Percentiles rank a stretch among this genome's conserved stretches.
phyloP scores from a whole-genome alignment of 2,113 vertebrate species.

The Cygnus atratus region DNA sequence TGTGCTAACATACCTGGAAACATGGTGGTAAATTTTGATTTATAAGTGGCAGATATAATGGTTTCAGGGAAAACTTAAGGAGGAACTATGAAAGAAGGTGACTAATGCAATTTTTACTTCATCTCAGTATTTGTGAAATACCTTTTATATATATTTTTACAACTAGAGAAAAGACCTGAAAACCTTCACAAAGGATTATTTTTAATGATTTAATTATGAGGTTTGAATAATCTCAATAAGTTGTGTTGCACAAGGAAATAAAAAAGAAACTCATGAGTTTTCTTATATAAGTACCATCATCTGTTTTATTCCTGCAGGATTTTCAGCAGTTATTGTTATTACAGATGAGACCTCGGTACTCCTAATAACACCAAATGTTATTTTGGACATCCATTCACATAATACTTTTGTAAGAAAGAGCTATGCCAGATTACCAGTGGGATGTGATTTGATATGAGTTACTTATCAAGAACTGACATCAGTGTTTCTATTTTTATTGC shows the following conservation, averaged over 20 bases:
- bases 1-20: background rate
- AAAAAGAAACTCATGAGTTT: background rate
- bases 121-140: background rate
- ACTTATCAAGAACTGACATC: constrained; percentile 56
- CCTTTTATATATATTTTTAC: background rate
- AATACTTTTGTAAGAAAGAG: constrained; percentile 70
- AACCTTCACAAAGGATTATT: background rate
- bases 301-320: constrained; percentile 49
- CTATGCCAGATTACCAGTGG: constrained; percentile 28
- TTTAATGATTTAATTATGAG: background rate
- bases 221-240: background rate
- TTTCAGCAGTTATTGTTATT: constrained; percentile 61
- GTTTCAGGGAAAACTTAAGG: background rate
- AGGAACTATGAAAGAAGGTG: background rate
- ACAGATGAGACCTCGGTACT: constrained; percentile 55
- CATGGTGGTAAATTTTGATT: background rate
- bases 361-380: constrained; percentile 59
- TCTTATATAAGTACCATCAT: background rate
- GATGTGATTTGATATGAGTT: constrained; percentile 64
- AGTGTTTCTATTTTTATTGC: constrained; percentile 71
- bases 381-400: constrained; percentile 72
- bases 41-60: background rate
- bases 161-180: background rate
- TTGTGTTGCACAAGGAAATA: background rate
- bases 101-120: background rate